A percentile compares a stretch with the other conserved stretches of the same genome.
Evolutionary conservation across 2,113 vertebrate genomes (phyloP).

Genomic region (Erythrocercus mccallii): DNA sequence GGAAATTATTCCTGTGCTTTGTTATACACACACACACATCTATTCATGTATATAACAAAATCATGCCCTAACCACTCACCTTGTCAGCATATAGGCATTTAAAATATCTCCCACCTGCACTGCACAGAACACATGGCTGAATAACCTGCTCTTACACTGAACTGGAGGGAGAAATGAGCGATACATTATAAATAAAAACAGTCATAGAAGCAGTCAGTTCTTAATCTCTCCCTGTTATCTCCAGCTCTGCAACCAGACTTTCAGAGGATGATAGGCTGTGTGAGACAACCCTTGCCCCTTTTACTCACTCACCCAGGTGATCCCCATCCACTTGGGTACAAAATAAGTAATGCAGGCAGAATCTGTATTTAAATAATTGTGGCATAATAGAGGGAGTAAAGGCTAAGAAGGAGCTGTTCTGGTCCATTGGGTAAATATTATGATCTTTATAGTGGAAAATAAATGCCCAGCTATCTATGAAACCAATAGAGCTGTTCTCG

Average conservation of each 20-base stretch:
- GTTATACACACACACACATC: neutral
- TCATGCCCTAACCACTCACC: slow-evolving; percentile 42
- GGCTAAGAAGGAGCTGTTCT: slow-evolving; percentile 62
- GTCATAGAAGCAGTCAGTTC: neutral
- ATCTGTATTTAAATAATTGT: slow-evolving; percentile 60
- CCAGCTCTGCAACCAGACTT: neutral
- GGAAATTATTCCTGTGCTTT: neutral
- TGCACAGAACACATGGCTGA: slow-evolving; percentile 3
- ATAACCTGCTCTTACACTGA: slow-evolving; percentile 5
- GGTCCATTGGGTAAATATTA: slow-evolving; percentile 59
- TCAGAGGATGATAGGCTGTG: neutral
- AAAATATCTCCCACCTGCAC: slow-evolving; percentile 44
- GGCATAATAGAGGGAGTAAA: slow-evolving; percentile 49
- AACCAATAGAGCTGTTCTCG: slow-evolving; percentile 50
- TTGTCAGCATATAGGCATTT: slow-evolving; percentile 11
- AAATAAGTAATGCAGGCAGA: slow-evolving; percentile 30
- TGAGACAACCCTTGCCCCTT: slow-evolving; percentile 8
- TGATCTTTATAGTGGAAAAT: slow-evolving; percentile 57
- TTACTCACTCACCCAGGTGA: slow-evolving; percentile 36
- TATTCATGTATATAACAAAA: neutral
- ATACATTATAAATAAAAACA: slow-evolving; percentile 38
- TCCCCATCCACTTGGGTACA: neutral
- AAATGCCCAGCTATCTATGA: slow-evolving; percentile 49
- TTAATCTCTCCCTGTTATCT: slow-evolving; percentile 2
- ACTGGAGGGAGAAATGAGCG: neutral